phyloP scores from a whole-genome alignment of 2,113 vertebrate genomes.

The Amblyornis subalaris region DNA sequence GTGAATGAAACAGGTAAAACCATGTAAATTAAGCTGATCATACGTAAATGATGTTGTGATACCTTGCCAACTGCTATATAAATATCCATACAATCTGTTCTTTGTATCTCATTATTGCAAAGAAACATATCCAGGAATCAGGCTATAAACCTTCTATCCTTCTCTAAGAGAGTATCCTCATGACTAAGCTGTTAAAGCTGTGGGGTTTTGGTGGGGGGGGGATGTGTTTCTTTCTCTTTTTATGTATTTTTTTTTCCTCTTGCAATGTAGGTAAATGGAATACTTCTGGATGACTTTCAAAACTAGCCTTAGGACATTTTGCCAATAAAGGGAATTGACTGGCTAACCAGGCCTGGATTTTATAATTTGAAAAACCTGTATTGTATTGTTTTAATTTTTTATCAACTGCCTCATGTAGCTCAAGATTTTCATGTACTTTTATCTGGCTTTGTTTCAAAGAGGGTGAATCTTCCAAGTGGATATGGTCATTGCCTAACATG shows the following conservation, averaged over 20 bases:
- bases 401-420: neutral
- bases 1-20: neutral
- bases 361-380: conserved; percentile 38
- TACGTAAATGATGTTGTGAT: neutral
- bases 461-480: neutral
- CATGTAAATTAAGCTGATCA: neutral
- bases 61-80: neutral
- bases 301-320: neutral
- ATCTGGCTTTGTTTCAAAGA: conserved; percentile 7
- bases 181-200: neutral
- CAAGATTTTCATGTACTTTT: neutral
- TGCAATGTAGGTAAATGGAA: neutral
- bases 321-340: conserved; percentile 17
- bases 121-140: neutral
- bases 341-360: neutral
- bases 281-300: neutral
- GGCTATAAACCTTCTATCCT: neutral
- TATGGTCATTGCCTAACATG: neutral
- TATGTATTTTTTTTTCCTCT: neutral
- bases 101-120: neutral
- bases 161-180: neutral
- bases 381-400: conserved; percentile 14
- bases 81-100: neutral
- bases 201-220: neutral
- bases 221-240: neutral